A percentile compares a stretch with the other conserved stretches of the same genome.
phyloP scores from a whole-genome alignment of 2,797 vertebrate species.

The Labroides dimidiatus region DNA sequence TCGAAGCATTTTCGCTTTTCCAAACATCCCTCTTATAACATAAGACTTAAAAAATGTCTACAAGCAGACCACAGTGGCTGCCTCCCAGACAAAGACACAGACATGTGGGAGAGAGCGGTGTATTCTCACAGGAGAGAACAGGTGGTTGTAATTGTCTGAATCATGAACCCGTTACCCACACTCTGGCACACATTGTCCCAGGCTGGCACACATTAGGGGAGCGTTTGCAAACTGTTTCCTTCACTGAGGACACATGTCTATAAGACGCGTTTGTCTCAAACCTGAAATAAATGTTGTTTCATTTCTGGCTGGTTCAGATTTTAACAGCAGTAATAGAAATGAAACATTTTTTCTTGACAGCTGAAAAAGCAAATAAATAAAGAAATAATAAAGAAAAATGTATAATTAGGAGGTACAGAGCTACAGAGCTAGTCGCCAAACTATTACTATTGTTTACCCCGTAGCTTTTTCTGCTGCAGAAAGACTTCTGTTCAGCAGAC shows the following conservation, averaged over 20 bases:
- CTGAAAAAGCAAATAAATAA: no score
- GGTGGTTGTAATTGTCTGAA: conserved; percentile 40
- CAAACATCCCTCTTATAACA: background rate
- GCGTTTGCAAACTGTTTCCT: conserved; percentile 20
- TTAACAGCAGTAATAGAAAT: background rate
- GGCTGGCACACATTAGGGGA: conserved; percentile 17
- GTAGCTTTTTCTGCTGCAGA: no score
- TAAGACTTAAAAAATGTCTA: background rate
- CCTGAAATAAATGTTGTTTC: background rate
- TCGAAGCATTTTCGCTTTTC: background rate
- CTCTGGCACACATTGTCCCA: conserved; percentile 4
- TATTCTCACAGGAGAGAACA: conserved; percentile 40
- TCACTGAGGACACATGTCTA: conserved; percentile 5
- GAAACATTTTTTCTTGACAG: no score
- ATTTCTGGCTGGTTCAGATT: background rate
- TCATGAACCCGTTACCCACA: conserved; percentile 44
- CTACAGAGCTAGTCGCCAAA: no score
- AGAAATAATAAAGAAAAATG: no score
- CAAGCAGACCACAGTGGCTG: conserved; percentile 1
- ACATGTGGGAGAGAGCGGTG: conserved; percentile 29
- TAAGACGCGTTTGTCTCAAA: conserved; percentile 3
- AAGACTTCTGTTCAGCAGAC: no score
- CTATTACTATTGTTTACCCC: no score
- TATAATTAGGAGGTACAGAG: no score
- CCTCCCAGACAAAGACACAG: background rate